phyloP scores from a whole-genome alignment of 1,140 invertebrate species.

The Limonius californicus region DNA sequence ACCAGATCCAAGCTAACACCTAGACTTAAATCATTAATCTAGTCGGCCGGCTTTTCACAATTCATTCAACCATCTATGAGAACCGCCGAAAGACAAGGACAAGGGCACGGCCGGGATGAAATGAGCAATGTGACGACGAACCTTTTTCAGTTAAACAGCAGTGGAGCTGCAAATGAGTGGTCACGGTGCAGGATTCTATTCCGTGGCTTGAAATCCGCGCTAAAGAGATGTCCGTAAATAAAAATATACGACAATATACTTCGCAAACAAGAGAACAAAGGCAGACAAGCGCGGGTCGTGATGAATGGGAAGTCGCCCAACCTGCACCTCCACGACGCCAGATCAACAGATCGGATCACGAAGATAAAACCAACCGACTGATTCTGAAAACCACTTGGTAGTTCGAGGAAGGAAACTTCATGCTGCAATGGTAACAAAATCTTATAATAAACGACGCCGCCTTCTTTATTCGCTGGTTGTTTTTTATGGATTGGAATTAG shows the following conservation, averaged over 20 bases:
- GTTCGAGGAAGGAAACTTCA: not conserved
- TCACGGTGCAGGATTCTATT: not conserved
- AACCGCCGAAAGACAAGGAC: too few relatives aligned
- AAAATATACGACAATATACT: conserved; percentile 5
- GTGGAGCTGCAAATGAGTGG: conserved; percentile 1
- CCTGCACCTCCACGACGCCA: conserved; percentile 16
- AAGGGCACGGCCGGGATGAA: too few relatives aligned
- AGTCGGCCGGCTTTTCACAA: too few relatives aligned
- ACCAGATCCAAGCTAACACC: too few relatives aligned
- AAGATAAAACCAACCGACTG: conserved; percentile 5
- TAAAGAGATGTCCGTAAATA: conserved; percentile 5
- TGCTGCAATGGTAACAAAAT: not conserved
- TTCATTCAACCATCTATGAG: too few relatives aligned
- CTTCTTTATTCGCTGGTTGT: not conserved
- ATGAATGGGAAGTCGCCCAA: conserved; percentile 14
- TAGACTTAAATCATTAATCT: too few relatives aligned
- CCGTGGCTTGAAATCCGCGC: not conserved
- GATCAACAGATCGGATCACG: conserved; percentile 11
- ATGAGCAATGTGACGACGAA: too few relatives aligned
- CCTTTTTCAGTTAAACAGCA: not conserved
- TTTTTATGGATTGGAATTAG: too few relatives aligned
- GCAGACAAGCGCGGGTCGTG: conserved; percentile 9
- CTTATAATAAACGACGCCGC: not conserved
- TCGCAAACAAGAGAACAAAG: conserved; percentile 11
- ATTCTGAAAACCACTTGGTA: conserved; percentile 5